phyloP scores from a whole-genome alignment of 2,113 vertebrate genomes.

The Papio anubis region DNA sequence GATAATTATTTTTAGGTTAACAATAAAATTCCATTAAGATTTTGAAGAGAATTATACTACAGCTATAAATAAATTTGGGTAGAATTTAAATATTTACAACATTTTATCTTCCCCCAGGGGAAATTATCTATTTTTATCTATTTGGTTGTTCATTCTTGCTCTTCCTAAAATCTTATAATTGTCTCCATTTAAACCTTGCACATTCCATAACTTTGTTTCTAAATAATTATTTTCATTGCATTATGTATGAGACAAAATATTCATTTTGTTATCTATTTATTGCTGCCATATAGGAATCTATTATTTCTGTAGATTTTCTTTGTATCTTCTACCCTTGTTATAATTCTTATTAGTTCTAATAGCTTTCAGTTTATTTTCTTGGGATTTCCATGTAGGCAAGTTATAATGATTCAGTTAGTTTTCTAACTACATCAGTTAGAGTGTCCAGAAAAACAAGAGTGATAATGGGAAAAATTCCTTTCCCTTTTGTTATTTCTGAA shows the following conservation, averaged over 20 bases:
- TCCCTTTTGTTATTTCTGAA: neutral
- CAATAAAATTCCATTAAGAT: neutral
- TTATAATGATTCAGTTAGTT: conserved; percentile 1
- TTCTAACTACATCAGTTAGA: neutral
- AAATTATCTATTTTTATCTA: neutral
- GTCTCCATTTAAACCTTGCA: neutral
- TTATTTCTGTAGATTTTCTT: conserved; percentile 30
- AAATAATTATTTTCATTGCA: conserved; percentile 41
- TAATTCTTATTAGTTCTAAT: conserved; percentile 48
- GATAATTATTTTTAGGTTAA: neutral
- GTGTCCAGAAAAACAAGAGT: neutral
- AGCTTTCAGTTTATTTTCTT: conserved; percentile 3
- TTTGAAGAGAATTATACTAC: neutral
- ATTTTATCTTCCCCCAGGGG: neutral
- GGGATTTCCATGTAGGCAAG: neutral
- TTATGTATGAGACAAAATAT: conserved; percentile 5
- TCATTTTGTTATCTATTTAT: conserved; percentile 12
- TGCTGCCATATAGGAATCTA: neutral
- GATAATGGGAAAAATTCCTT: neutral
- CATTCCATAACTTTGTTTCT: conserved; percentile 38
- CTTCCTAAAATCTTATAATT: neutral
- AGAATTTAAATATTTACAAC: neutral
- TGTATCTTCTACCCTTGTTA: neutral
- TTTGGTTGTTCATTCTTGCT: neutral
- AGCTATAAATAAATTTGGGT: neutral